Conservation (phyloP, 92 coral and sea anemone species). For the Galaxea fascicularis region DNA sequence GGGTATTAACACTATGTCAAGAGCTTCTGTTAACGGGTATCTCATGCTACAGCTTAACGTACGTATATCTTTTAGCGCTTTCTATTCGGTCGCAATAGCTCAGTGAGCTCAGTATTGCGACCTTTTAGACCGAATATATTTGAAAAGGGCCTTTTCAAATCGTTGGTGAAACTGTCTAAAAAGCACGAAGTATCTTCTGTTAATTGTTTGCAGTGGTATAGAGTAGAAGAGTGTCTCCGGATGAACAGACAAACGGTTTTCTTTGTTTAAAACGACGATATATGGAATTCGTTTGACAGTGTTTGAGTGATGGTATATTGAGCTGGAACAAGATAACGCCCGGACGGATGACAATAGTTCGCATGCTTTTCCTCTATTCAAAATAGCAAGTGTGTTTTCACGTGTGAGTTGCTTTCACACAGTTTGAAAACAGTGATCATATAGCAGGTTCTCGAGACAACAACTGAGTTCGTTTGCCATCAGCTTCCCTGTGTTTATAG, state of each 20-base stretch:
- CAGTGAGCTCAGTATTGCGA: too few relatives aligned
- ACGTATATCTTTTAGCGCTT: not conserved
- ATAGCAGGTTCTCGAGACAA: not conserved
- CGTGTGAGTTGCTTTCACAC: not conserved
- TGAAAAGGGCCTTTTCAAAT: too few relatives aligned
- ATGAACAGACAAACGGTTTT: not conserved
- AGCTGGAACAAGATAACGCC: not conserved
- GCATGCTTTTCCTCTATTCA: not conserved
- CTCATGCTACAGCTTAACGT: not conserved
- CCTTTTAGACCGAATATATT: too few relatives aligned
- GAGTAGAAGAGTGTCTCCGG: not conserved
- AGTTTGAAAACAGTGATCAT: not conserved
- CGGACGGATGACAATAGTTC: not conserved
- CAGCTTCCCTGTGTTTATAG: not conserved
- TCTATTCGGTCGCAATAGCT: not conserved
- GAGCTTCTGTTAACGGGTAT: not conserved
- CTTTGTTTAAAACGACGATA: not conserved
- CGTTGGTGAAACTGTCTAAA: not conserved
- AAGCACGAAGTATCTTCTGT: not conserved
- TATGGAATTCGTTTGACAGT: conserved; percentile 3
- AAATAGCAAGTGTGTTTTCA: not conserved
- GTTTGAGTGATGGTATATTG: conserved; percentile 1
- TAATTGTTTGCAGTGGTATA: not conserved
- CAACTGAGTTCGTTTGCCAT: not conserved
- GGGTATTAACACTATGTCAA: not conserved